These are phyloP conservation scores for Danio aesculapii DNA, from an alignment of 2,797 vertebrate species.

Conservation along the genomic window DNA sequence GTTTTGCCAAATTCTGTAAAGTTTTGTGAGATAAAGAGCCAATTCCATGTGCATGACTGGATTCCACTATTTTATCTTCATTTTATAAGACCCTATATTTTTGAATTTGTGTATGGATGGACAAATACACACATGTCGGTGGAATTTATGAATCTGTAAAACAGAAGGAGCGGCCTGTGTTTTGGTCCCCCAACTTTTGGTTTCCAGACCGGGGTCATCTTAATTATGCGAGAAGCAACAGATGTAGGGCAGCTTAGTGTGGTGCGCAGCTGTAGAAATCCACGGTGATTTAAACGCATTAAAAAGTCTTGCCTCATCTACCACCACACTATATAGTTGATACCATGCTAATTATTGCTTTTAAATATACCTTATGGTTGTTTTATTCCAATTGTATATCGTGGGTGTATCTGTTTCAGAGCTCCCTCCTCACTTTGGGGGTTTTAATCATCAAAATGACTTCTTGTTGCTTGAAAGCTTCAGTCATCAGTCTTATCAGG, in stretches of 20 bases:
- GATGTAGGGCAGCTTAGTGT: constrained; percentile 35
- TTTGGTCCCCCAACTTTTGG: background rate
- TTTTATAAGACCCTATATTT: background rate
- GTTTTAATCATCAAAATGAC: background rate
- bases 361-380: background rate
- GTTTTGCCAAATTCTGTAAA: background rate
- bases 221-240: constrained; percentile 43
- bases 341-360: constrained; percentile 4
- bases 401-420: background rate
- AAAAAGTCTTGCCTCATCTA: constrained; percentile 30
- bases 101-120: background rate
- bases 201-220: constrained; percentile 16
- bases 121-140: background rate
- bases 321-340: background rate
- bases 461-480: background rate
- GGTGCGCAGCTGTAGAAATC: constrained; percentile 34
- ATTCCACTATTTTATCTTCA: accelerated
- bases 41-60: background rate
- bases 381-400: background rate
- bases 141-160: background rate
- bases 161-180: background rate
- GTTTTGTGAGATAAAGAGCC: background rate
- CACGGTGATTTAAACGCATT: constrained; percentile 29
- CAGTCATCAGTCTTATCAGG: constrained; percentile 24
- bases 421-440: background rate